Evolutionary conservation across 2,888 invertebrate species (phyloP), one percentile per base, ranked within the genome.

Genomic region (Sipha maydis): DNA sequence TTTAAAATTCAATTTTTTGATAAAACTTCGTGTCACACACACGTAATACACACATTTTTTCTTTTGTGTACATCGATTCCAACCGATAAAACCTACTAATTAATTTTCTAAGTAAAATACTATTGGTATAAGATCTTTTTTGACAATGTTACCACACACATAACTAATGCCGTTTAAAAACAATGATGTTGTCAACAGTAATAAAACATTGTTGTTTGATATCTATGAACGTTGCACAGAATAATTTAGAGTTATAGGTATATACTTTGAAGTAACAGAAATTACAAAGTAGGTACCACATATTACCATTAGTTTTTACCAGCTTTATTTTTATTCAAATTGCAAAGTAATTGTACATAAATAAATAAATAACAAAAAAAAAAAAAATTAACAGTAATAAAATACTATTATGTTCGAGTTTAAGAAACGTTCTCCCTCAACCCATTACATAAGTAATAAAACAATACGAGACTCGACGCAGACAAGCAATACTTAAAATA

Each of bases 251-350:
- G 25, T 61, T 21, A 14, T 48, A 25, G 25, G 61, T 21, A 61
- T 61, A 61, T 61, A 61, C 56, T 71, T 71, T 71, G 4, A 71
- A 11, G 17, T 3, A 14, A 71, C 17, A 17, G 8, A 75, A 83
- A 83, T 73, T 28, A 83, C 17, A 83, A n/a, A 75, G n/a, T n/a
- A n/a, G n/a, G n/a, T 56, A 73, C 41, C 21, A 38, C 79, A n/a
- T 25, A 41, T 61, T 28, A 3, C 31, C 25, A n/a, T 83, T 76
- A 67, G 28, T 75, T 38, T 76, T 76, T 76, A 61, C 75, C 28
- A 83, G n/a, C 21, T 76, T 77, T 85, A 77, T 85, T 85, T n/a
- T 77, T 77, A 77, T 77, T 77, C n/a, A 77, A 76, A 25, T 28
- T 67, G 54, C 25, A 31, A 71, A 21, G 21, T 56, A 34, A 61